Percentiles rank a stretch among this genome's conserved stretches.
These are phyloP conservation scores for Crepidodera aurea DNA, from an alignment of 2,888 invertebrate species.

Conservation along the genomic window DNA sequence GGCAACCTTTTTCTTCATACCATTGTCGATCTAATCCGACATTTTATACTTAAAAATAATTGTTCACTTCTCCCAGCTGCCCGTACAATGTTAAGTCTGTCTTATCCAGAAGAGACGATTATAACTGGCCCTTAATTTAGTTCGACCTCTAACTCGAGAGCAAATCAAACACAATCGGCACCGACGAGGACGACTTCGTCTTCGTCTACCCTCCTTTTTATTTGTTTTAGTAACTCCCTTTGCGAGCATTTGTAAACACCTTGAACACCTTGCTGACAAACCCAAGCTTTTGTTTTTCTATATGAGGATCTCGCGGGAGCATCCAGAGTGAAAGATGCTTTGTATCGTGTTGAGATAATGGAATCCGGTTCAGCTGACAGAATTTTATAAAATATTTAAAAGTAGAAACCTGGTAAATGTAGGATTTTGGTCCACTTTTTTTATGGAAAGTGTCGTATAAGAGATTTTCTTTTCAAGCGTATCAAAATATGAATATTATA, in stretches of 20 bases:
- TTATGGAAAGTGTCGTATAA: no score
- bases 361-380: no score
- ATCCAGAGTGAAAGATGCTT: neutral
- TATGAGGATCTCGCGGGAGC: neutral
- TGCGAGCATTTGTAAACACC: constrained; percentile 33
- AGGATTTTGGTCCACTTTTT: no score
- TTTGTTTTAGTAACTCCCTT: constrained; percentile 23
- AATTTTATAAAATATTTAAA: no score
- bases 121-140: constrained; percentile 34
- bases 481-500: no score
- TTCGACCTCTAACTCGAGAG: constrained; percentile 29
- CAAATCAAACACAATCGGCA: constrained; percentile 32
- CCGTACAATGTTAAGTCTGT: constrained; percentile 6
- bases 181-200: neutral
- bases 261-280: constrained; percentile 17
- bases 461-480: no score
- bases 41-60: no score
- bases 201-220: constrained; percentile 19
- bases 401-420: no score
- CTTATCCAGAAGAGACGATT: constrained; percentile 27
- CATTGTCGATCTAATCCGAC: no score
- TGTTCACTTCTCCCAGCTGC: neutral
- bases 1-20: no score
- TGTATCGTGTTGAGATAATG: neutral
- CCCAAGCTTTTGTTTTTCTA: constrained; percentile 8